Evolutionary conservation across 2,888 invertebrate species (phyloP), one percentile per base, ranked within the genome.

Genomic region (Strigamia crassipes): DNA sequence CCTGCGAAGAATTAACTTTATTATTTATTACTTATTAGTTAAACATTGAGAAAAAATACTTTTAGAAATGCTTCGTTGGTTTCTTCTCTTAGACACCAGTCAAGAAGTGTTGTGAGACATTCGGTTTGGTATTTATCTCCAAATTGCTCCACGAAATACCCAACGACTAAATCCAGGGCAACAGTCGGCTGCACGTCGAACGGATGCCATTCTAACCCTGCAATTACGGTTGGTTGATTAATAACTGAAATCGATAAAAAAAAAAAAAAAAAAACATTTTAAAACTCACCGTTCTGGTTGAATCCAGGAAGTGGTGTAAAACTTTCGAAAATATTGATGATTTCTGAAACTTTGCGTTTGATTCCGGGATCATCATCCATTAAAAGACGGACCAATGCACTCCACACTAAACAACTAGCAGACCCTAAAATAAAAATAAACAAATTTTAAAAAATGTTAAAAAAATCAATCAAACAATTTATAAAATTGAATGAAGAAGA

Each of bases 291-390:
- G 18, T 61, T 61, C 9, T 23, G 61, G 10, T 46, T 46, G 46
- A 23, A 61, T 5, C 61, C 61, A 23, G 61, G 61, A 18, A 61
- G 13, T 61, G 61, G 61, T 61, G 61, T 23, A 61, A 61, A 61
- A 18, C 21, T 61, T 13, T 81, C 73, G 38, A 81, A 81, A 15
- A 81, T 81, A 21, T 81, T 81, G 13, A 81, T 42, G 18, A 81
- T 41, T 38, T 23, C 41, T 41, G 81, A 66, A 31, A 77, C 81
- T 66, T 38, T 9, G 1, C 80, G 21, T 38, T 83, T 84, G 41
- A 84, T 83, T 77, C 82, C 83, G 13, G 84, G 84, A 80, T 84
- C 84, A 84, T 84, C 84, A 83, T 85, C 85, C 81, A 82, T 82
- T n/a, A 85, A 83, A 21, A 85, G 82, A 9, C 56, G 78, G 13